A percentile compares a stretch with the other conserved stretches of the same genome.
phyloP scores from a whole-genome alignment of 2,888 invertebrate genomes.

The Thecophora atra region DNA sequence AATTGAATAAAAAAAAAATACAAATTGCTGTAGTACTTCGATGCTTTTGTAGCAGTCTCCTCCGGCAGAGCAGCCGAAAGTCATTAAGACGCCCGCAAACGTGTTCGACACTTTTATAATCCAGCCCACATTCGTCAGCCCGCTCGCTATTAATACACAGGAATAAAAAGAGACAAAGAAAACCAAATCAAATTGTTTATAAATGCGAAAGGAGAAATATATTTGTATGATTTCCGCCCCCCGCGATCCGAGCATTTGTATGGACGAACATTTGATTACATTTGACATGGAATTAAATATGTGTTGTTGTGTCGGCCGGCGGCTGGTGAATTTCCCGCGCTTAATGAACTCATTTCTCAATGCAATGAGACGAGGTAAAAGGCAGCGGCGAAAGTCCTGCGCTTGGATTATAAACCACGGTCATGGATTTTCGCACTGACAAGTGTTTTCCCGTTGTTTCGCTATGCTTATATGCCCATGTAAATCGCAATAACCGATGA shows the following conservation, averaged over 20 bases:
- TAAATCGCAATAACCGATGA: no score
- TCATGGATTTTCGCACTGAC: not conserved
- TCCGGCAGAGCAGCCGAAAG: constrained; percentile 21
- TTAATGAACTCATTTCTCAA: constrained; percentile 40
- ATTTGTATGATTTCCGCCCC: not conserved
- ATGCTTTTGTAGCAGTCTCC: not conserved
- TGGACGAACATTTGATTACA: constrained; percentile 8
- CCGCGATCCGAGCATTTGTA: not conserved
- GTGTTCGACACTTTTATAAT: constrained; percentile 19
- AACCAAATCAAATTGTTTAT: constrained; percentile 1
- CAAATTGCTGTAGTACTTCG: not conserved
- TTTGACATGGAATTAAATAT: constrained; percentile 25
- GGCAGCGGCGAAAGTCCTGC: constrained; percentile 5
- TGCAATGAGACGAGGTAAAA: constrained; percentile 2
- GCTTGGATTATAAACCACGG: not conserved
- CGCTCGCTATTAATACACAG: not conserved
- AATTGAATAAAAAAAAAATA: not conserved
- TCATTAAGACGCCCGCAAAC: constrained; percentile 8
- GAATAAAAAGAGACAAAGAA: not conserved
- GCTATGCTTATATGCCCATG: no score
- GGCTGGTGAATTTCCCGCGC: constrained; percentile 14
- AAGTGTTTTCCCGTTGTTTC: not conserved
- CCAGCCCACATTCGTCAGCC: not conserved
- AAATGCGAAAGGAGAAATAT: not conserved
- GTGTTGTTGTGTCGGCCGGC: constrained; percentile 21